Evolutionary conservation across 2,888 invertebrate species (phyloP), one percentile per base, ranked within the genome.

Genomic region (Frankliniella fusca): DNA sequence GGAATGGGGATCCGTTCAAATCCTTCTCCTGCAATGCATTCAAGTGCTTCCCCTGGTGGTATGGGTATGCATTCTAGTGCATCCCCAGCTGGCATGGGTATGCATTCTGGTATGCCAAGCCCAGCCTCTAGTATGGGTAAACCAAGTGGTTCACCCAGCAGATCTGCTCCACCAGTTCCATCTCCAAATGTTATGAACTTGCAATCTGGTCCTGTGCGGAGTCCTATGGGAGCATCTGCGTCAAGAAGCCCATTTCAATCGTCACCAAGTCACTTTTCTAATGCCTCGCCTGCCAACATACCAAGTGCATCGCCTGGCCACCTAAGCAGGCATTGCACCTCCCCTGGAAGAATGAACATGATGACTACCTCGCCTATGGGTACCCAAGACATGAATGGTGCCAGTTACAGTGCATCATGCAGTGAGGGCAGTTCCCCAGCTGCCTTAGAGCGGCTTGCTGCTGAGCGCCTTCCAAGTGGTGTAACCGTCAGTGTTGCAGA

Each of bases 21-120:
- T 23, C 70, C 70, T 23, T 76, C 70, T 12, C 70, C 70, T 76
- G 70, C 70, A 27, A 23, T 76, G 70, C 70, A 76, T 76, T 76
- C 70, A 27, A 27, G 70, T 76, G 70, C 70, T 27, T 76, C 70
- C 27, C 70, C 70, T 8, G 27, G 70, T 27, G 70, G 70, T 27
- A 76, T 76, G 70, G 70, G 70, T 27, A 76, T 76, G 70, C 70
- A 76, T 12, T 76, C 70, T 27, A 76, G 70, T 76, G 70, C 70
- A 76, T 76, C 70, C 9, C 70, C 70, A 27, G 70, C 70, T 27
- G 70, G 70, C 27, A 76, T 76, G 70, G 70, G 70, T 12, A 76
- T 76, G 70, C 70, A 76, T 12, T 76, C 70, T 23, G 10, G 27
- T 12, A 76, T 76, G 70, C 70, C 70, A 11, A 76, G 70, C 27